Evolutionary conservation across 2,113 vertebrate species (phyloP).

Genomic region (Ciconia maguari): DNA sequence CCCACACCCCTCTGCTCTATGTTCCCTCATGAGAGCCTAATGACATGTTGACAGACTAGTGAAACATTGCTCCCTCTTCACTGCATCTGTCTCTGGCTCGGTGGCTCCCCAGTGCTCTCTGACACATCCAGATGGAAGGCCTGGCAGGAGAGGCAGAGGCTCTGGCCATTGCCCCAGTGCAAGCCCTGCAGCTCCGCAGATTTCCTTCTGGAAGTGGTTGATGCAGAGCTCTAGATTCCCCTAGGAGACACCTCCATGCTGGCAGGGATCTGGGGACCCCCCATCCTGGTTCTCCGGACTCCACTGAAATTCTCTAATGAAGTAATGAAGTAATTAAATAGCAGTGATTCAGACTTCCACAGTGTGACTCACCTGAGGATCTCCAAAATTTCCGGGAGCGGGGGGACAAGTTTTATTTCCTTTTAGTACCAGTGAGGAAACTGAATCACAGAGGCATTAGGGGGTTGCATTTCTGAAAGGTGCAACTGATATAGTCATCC

Average conservation of each 20-base stretch:
- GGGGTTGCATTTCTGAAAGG: background rate
- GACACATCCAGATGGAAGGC: conserved; percentile 55
- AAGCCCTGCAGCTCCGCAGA: background rate
- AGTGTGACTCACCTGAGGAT: background rate
- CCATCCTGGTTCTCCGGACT: background rate
- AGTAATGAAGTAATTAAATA: background rate
- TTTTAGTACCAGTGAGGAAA: background rate
- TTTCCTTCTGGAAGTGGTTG: background rate
- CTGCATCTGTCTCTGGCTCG: conserved; percentile 53
- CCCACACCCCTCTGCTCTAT: conserved; percentile 40
- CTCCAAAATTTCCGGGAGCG: background rate
- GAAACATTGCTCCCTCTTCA: conserved; percentile 60
- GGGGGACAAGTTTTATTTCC: background rate
- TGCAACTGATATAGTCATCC: background rate
- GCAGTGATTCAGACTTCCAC: background rate
- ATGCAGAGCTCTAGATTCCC: background rate
- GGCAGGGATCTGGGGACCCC: background rate
- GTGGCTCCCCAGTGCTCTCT: background rate
- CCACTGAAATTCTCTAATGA: background rate
- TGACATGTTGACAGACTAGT: conserved; percentile 69
- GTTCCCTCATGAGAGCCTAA: conserved; percentile 67
- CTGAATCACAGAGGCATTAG: background rate
- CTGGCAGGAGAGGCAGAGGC: conserved; percentile 6
- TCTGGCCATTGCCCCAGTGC: conserved; percentile 1
- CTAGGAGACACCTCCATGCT: background rate